Evolutionary conservation across 2,113 vertebrate species (phyloP).

Genomic region (Macaca fascicularis): T2T-MFA8v1.1 NC_088380.1:92596001-92596500

Average conservation of each 20-base stretch:
- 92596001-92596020: background rate
- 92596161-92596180: background rate
- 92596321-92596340: conserved; percentile 27
- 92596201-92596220: background rate
- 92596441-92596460: background rate
- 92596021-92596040: background rate
- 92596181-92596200: background rate
- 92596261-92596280: conserved; percentile 38
- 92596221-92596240: conserved; percentile 35
- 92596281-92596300: background rate
- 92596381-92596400: background rate
- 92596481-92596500: background rate
- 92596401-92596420: conserved; percentile 11
- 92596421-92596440: background rate
- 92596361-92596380: background rate
- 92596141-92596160: background rate
- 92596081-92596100: conserved; percentile 21
- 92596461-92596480: conserved; percentile 17
- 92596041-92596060: conserved; percentile 24
- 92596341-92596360: background rate
- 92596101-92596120: background rate
- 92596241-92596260: conserved; percentile 49
- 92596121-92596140: background rate
- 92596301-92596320: background rate
- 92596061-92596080: background rate